Evolutionary conservation across 2,888 invertebrate genomes (phyloP), one percentile per base, ranked within the genome.

Genomic region (Drosophila trichaetosa): DNA sequence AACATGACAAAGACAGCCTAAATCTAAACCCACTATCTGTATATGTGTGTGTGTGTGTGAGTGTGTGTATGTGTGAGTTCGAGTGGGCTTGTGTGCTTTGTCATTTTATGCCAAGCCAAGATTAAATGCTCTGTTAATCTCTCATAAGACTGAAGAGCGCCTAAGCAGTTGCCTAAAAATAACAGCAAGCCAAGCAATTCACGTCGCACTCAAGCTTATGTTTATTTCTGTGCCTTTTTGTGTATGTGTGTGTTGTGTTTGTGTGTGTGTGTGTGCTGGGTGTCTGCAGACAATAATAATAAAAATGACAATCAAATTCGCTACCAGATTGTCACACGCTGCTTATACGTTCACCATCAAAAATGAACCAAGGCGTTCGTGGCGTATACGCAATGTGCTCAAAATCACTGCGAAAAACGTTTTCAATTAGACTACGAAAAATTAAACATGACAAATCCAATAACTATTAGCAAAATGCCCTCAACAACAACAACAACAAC

Each of bases 121-220:
- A 89, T 84, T 84, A 89, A 89, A 86, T 79, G 72, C 87, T 89
- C 87, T 73, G 84, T 79, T 89, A 84, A 84, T 83, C 89, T 73
- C 64, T 71, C 61, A 51, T 61, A 73, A 86, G 78, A 73, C 80
- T 70, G 52, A 42, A 66, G 76, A 57, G 68, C 51, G 46, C 64
- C 64, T 74, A 70, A 76, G 76, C 73, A 46, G 54, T 61, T 71
- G 24, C 62, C 69, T 53, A 64, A 71, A 86, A 86, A 67, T 59
- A 65, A 75, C 84, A 69, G 70, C 74, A 76, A 82, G 67, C 64
- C 36, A 68, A 62, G 68, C 70, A 68, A 65, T 54, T 76, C 57
- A 38, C 13, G 36, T 58, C 21, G 38, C 38, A 52, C 70, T 69
- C 36, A 38, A 52, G 61, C 53, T 56, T 54, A 21, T 68, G 49